phyloP scores from a whole-genome alignment of 2,797 vertebrate genomes.

The Danio kyathit region DNA sequence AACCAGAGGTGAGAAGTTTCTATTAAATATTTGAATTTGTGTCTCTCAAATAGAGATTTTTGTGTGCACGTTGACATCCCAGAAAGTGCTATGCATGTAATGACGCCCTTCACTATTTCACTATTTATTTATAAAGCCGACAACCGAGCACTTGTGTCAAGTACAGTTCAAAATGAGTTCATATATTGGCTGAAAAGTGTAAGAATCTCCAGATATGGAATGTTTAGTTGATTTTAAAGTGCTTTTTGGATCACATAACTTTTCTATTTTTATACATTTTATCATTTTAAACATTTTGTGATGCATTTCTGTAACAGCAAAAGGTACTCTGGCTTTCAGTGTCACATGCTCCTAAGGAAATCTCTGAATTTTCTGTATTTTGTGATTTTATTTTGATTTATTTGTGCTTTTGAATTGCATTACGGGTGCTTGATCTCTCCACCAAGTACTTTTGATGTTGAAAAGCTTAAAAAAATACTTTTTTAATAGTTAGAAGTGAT shows the following conservation, averaged over 20 bases:
- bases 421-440: no score
- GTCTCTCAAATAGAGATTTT: conserved; percentile 16
- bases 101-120: neutral
- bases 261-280: no score
- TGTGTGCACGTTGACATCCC: neutral
- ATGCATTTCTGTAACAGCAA: no score
- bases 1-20: conserved; percentile 3
- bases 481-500: no score
- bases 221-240: neutral
- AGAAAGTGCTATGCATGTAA: neutral
- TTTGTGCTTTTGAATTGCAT: no score
- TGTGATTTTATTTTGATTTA: no score
- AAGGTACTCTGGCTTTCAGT: neutral
- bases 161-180: conserved; percentile 1
- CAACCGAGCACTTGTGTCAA: conserved; percentile 9
- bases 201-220: neutral
- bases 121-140: neutral
- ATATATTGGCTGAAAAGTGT: neutral
- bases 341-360: neutral
- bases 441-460: no score
- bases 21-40: conserved; percentile 17
- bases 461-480: no score
- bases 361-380: no score
- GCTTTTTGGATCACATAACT: neutral
- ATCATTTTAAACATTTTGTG: no score